Percentiles rank a stretch among this genome's conserved stretches.
phyloP scores from a whole-genome alignment of 2,888 invertebrate species.

The Stomorhina lunata region DNA sequence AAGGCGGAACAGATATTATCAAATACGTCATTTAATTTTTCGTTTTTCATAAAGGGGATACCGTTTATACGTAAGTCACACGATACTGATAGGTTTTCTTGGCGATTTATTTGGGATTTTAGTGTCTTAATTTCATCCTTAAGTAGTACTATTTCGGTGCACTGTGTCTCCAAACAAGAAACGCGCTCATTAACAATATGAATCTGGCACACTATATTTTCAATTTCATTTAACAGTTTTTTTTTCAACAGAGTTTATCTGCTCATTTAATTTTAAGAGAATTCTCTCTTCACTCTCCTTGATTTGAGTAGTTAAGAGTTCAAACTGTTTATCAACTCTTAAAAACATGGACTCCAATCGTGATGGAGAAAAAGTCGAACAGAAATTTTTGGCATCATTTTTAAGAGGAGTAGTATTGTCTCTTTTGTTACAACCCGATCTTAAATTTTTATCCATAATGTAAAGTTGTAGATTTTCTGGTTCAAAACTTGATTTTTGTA shows the following conservation, averaged over 20 bases:
- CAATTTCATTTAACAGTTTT: not conserved
- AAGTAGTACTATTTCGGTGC: not conserved
- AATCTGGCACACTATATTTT: not conserved
- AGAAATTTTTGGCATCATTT: too few relatives aligned
- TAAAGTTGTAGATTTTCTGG: too few relatives aligned
- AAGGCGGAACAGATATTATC: not conserved
- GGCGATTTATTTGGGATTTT: not conserved
- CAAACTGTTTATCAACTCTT: not conserved
- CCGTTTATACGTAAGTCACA: not conserved
- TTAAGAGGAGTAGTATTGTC: too few relatives aligned
- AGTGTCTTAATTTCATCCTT: not conserved
- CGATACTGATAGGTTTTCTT: not conserved
- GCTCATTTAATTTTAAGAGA: too few relatives aligned
- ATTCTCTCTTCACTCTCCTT: not conserved
- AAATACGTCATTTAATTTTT: not conserved
- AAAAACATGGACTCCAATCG: not conserved
- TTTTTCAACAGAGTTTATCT: not conserved
- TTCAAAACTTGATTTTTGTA: too few relatives aligned
- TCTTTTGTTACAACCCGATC: too few relatives aligned
- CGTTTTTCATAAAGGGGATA: not conserved
- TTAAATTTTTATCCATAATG: too few relatives aligned
- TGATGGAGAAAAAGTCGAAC: too few relatives aligned
- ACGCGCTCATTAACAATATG: not conserved
- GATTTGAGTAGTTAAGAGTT: not conserved
- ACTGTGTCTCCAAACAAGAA: not conserved